Evolutionary conservation across 2,113 vertebrate species (phyloP).

Genomic region (Aythya baeri): DNA sequence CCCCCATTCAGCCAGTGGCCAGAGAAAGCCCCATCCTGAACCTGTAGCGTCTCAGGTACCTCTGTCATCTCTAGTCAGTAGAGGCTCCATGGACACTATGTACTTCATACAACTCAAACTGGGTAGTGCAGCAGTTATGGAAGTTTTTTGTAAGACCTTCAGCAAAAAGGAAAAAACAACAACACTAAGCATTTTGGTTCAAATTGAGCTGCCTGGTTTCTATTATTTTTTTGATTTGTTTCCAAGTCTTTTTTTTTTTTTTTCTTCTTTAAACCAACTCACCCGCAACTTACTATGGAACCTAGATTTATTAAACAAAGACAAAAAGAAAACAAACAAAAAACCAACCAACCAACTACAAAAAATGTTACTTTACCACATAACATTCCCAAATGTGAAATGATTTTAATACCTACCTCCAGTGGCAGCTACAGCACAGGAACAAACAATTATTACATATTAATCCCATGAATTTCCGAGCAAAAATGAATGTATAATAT

Average conservation of each 20-base stretch:
- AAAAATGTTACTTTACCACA: not conserved
- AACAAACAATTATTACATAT: not conserved
- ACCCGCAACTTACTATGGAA: not conserved
- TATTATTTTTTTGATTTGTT: not conserved
- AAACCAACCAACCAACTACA: not conserved
- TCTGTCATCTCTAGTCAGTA: not conserved
- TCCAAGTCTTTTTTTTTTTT: not conserved
- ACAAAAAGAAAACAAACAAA: not conserved
- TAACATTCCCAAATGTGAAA: not conserved
- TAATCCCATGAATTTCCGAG: not conserved
- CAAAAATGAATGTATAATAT: not conserved
- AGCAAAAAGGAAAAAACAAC: not conserved
- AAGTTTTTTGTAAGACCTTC: not conserved
- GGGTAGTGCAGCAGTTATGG: not conserved
- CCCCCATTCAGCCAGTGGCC: accelerated
- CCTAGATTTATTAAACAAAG: not conserved
- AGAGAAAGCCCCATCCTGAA: not conserved
- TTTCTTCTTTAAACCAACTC: not conserved
- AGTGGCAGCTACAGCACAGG: not conserved
- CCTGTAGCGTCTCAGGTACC: not conserved
- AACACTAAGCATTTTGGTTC: not conserved
- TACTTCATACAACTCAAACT: not conserved
- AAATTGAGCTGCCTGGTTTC: not conserved
- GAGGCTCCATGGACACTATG: not conserved
- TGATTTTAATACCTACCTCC: not conserved